These are phyloP conservation scores for Suncus etruscus DNA, from an alignment of 2,113 vertebrate genomes.

Conservation along the genomic window DNA sequence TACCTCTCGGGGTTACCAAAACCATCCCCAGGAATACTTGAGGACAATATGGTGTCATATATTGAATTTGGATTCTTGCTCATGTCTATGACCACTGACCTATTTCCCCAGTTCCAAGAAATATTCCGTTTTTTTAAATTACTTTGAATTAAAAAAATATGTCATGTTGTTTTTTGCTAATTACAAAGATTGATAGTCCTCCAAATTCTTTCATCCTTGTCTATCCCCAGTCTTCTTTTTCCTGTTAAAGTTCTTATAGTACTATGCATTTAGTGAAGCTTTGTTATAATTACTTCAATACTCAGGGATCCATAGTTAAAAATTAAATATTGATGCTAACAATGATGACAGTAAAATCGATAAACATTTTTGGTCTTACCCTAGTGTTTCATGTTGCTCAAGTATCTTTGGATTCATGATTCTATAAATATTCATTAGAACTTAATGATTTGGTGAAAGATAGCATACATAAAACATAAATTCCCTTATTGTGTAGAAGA, in stretches of 20 bases:
- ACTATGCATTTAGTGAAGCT: neutral
- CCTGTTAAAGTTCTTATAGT: neutral
- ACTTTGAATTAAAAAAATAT: neutral
- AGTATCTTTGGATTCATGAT: neutral
- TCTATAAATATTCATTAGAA: neutral
- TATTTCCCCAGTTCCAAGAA: no score
- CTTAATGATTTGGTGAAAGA: conserved; percentile 34
- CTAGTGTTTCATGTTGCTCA: neutral
- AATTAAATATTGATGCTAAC: conserved; percentile 22
- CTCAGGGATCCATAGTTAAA: conserved; percentile 1
- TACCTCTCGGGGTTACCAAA: no score
- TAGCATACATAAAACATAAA: neutral
- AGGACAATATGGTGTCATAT: no score
- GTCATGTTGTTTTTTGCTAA: neutral
- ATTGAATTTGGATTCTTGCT: no score
- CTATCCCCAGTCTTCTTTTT: neutral
- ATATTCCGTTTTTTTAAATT: neutral
- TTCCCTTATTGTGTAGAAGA: neutral
- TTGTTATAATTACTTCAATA: neutral
- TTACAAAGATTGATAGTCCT: conserved; percentile 8
- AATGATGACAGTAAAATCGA: neutral
- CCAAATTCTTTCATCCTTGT: neutral
- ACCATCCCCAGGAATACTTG: no score
- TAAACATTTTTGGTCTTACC: neutral
- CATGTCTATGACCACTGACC: no score